phyloP scores from a whole-genome alignment of 53 echinoderm and acorn worm species.

The Zoroaster sp. region DNA sequence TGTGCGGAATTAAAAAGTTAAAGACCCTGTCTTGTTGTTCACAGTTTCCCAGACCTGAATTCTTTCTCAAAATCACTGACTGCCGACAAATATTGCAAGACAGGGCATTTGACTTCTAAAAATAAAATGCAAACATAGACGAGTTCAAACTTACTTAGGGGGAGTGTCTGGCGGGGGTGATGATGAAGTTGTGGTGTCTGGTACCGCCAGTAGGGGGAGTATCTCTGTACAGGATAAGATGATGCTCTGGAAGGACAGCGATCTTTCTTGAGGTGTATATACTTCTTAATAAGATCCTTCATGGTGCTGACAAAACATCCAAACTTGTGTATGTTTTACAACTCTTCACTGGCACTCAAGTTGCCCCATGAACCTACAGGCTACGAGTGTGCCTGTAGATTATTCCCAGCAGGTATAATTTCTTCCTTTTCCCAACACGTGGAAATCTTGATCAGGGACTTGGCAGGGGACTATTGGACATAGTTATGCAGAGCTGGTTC shows the following conservation, averaged over 20 bases:
- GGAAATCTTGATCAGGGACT: not conserved
- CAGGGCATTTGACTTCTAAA: too few species aligned
- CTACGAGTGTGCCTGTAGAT: not conserved
- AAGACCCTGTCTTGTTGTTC: too few species aligned
- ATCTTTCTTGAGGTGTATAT: conserved; percentile 43
- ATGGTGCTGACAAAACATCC: not conserved
- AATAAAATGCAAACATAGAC: not conserved
- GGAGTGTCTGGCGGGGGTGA: conserved; percentile 2
- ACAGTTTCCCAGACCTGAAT: too few species aligned
- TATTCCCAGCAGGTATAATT: not conserved
- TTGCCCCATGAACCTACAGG: too few species aligned
- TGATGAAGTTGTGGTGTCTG: not conserved
- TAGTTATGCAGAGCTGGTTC: not conserved
- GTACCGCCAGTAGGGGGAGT: conserved; percentile 48
- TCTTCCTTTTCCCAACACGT: not conserved
- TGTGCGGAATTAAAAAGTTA: too few species aligned
- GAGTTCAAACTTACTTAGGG: conserved; percentile 17
- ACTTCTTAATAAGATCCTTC: conserved; percentile 57
- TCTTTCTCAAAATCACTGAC: too few species aligned
- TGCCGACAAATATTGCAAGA: too few species aligned
- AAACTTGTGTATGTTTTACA: not conserved
- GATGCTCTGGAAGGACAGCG: not conserved
- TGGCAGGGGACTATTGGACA: not conserved
- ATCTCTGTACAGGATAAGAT: not conserved
- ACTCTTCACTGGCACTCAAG: not conserved